Percentiles rank a stretch among this genome's conserved stretches.
phyloP scores from a whole-genome alignment of 1,140 invertebrate species.

The Lordiphosa stackelbergi region DNA sequence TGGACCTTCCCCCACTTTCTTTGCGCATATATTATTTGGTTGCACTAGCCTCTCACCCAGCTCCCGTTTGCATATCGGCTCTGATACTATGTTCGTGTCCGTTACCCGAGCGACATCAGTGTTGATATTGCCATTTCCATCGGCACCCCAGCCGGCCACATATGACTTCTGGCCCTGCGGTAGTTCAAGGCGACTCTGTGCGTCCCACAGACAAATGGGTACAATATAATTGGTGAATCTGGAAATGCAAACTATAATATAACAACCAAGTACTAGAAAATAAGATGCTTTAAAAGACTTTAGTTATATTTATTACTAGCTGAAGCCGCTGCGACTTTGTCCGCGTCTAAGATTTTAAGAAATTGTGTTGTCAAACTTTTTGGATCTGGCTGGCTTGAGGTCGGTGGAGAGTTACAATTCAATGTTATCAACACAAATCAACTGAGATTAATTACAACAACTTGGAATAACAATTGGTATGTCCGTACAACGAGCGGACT shows the following conservation, averaged over 20 bases:
- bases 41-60: conserved; percentile 40
- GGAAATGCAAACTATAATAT: background rate
- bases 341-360: too few relatives aligned
- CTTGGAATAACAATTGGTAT: too few relatives aligned
- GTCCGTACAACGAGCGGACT: too few relatives aligned
- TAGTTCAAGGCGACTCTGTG: conserved; percentile 27
- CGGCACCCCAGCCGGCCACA: conserved; percentile 81
- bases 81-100: conserved; percentile 79
- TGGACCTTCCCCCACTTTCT: conserved; percentile 60
- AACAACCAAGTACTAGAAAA: too few relatives aligned
- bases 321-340: too few relatives aligned
- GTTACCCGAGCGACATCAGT: conserved; percentile 78
- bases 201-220: conserved; percentile 81
- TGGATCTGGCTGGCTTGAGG: too few relatives aligned
- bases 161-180: conserved; percentile 35
- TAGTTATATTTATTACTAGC: too few relatives aligned
- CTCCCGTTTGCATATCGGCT: conserved; percentile 79
- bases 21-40: conserved; percentile 67
- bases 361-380: too few relatives aligned
- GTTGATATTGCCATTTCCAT: conserved; percentile 77
- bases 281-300: too few relatives aligned
- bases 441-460: too few relatives aligned
- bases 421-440: too few relatives aligned
- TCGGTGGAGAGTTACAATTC: too few relatives aligned
- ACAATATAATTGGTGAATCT: conserved; percentile 76